Conservation (phyloP, 2,797 vertebrate species). For the Mus minutoides region DNA sequence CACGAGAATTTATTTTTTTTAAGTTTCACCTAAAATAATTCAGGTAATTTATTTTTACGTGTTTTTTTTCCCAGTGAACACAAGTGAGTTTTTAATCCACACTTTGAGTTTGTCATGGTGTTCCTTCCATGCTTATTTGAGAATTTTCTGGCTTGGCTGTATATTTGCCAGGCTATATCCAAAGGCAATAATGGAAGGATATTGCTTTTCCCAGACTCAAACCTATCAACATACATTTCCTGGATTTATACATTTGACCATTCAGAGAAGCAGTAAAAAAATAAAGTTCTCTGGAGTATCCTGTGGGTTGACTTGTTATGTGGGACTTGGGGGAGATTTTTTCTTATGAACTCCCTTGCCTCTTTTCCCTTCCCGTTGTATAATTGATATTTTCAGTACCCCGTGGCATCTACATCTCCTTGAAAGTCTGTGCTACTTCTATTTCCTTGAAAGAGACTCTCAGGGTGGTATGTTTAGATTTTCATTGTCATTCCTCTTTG, state of each 20-base stretch:
- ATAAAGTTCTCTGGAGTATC: slow-evolving; percentile 58
- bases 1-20: neutral
- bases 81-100: neutral
- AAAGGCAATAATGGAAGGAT: slow-evolving; percentile 47
- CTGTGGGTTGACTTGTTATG: slow-evolving; percentile 52
- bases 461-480: slow-evolving; percentile 40
- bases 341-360: slow-evolving; percentile 55
- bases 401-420: slow-evolving; percentile 60
- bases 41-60: neutral
- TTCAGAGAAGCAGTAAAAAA: slow-evolving; percentile 53
- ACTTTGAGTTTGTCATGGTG: neutral
- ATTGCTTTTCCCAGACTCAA: slow-evolving; percentile 64
- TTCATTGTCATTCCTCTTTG: slow-evolving; percentile 41
- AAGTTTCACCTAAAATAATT: neutral
- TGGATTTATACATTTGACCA: slow-evolving; percentile 67
- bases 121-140: neutral
- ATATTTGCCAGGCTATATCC: neutral
- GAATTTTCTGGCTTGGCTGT: slow-evolving; percentile 12
- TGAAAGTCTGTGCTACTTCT: slow-evolving; percentile 72
- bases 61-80: neutral
- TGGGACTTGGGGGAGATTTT: slow-evolving; percentile 62
- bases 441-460: slow-evolving; percentile 65
- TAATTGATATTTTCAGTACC: slow-evolving; percentile 75
- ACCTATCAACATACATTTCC: slow-evolving; percentile 66
- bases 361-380: slow-evolving; percentile 57